Evolutionary conservation across 2,888 invertebrate genomes (phyloP).

Genomic region (Dynastes maya): DNA sequence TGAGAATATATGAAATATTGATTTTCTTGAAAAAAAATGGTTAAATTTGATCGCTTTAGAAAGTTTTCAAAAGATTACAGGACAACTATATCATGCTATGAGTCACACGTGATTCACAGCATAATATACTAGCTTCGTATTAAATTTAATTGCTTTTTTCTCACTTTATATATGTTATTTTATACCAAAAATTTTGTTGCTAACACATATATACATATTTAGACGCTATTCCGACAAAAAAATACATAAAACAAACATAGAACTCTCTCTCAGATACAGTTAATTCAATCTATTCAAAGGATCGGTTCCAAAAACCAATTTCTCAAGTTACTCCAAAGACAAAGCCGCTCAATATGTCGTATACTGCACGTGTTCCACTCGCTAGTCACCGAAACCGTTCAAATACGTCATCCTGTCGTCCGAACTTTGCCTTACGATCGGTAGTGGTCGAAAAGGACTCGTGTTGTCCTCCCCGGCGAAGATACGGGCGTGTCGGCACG

Average conservation of each 20-base stretch:
- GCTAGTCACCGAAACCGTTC: neutral
- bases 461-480: neutral
- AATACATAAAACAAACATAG: neutral
- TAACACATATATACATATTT: too few species aligned
- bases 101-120: too few species aligned
- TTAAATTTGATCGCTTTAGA: too few species aligned
- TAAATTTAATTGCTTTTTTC: too few species aligned
- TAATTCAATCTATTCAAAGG: neutral
- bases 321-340: constrained; percentile 19
- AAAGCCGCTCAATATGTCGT: neutral
- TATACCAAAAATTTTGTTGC: too few species aligned
- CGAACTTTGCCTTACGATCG: neutral
- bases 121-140: too few species aligned
- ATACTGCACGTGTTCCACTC: constrained; percentile 9
- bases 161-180: too few species aligned
- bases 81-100: too few species aligned
- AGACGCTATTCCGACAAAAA: neutral
- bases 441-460: neutral
- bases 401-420: neutral
- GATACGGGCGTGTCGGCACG: constrained; percentile 28
- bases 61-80: too few species aligned
- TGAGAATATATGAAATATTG: too few species aligned
- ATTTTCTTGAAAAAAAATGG: too few species aligned
- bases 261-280: neutral
- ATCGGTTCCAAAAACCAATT: constrained; percentile 13